Base-by-base conservation (phyloP, 2,113 vertebrate genomes). In the Phalacrocorax aristotelis region DNA sequence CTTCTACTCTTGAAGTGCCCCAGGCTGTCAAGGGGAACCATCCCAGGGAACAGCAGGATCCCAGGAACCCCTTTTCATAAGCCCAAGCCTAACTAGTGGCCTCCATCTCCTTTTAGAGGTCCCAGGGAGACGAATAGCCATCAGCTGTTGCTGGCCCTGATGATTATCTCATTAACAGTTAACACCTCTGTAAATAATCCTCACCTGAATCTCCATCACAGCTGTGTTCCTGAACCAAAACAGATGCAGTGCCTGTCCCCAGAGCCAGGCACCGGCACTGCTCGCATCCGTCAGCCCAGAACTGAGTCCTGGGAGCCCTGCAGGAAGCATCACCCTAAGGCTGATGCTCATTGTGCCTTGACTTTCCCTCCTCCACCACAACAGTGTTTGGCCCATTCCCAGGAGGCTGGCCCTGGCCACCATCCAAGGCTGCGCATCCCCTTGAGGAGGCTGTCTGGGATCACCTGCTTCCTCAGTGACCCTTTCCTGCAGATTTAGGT, bases 1-100 rank as follows among this genome's bases (percentile, higher is more conserved):
- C 75, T 92, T 20, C 14, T 7, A 8, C 61, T 32, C 42, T 36
- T 15, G 6, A 25, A 8, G 23, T 10, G 4, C 23, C 29, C 52
- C 48, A 54, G 64, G 36, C 19, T 65, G 30, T 23, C 4, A 14
- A 51, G 16, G 4, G 7, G 16, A 75, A 8, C 36, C 34, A 48
- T 3, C 38, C 22, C 48, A 70, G 23, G 17, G 58, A 78, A 11
- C 5, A 38, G 22, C 34, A 93, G 46, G 26, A 17, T 8, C 23
- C n/a, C 66, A 29, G 16, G 4, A 61, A 4, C 0, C 14, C 11
- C 23, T 25, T 5, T 27, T 7, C 78, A 58, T 0, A 46, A 58
- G 7, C 11, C 38, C 34, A 52, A 76, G 1, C 13, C 7, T 2
- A 13, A 0, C 1, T 2, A 1, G 1, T 2, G 4, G 0, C 29